These are phyloP conservation scores for Pyxicephalus adspersus DNA, from an alignment of 2,113 vertebrate species.

Conservation along the genomic window DNA sequence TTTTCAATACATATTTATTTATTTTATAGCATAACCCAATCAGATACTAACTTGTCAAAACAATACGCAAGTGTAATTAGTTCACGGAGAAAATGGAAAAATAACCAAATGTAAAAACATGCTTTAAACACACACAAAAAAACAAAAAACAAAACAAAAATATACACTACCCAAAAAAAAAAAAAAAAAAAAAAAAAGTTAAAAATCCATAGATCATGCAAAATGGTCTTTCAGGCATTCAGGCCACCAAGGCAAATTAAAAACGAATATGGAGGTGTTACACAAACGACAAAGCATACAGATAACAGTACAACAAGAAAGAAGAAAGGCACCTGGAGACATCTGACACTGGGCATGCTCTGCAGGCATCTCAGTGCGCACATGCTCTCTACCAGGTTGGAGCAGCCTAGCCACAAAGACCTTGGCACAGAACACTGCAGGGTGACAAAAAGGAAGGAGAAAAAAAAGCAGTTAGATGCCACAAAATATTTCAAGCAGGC, in stretches of 20 bases:
- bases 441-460: constrained; percentile 93
- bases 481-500: constrained; percentile 81
- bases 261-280: constrained; percentile 68
- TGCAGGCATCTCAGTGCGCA: constrained; percentile 99
- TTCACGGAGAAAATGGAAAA: too few species aligned
- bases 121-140: constrained; percentile 8
- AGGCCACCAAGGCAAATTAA: constrained; percentile 12
- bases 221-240: not conserved
- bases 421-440: constrained; percentile 99
- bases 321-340: constrained; percentile 98
- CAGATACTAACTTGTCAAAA: not conserved
- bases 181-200: constrained; percentile 9
- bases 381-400: constrained; percentile 99
- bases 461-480: constrained; percentile 90
- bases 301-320: constrained; percentile 88
- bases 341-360: constrained; percentile 99
- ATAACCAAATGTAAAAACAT: not conserved
- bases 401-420: constrained; percentile 99
- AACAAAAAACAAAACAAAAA: too few species aligned
- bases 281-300: constrained; percentile 81
- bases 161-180: constrained; percentile 2
- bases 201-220: constrained; percentile 15
- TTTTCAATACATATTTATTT: not conserved
- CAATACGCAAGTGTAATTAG: too few species aligned
- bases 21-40: not conserved